Evolutionary conservation across 2,888 invertebrate species (phyloP), one percentile per base, ranked within the genome.

Genomic region (Endotricha flammealis): DNA sequence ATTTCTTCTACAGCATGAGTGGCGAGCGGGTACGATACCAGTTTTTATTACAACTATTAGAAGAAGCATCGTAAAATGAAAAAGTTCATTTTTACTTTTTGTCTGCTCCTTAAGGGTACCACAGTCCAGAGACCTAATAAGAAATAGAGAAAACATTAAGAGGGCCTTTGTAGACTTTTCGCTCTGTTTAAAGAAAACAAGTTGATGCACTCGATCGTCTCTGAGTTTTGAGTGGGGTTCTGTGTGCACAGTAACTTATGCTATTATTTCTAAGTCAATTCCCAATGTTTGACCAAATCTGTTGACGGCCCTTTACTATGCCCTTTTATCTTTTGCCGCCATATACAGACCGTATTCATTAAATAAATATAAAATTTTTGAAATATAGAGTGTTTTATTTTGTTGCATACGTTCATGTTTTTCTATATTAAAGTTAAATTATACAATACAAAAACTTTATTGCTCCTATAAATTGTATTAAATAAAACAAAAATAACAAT

Each of bases 221-320:
- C 63, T 65, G 61, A 65, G 64, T 51, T 58, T 81, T 65, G 75
- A 82, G 81, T 75, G 65, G 72, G 77, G 78, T 71, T 58, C 42
- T 64, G 61, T 82, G 74, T 81, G 68, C 77, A 59, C 57, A 81
- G 74, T 77, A 78, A 76, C 80, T 81, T 72, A 79, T 78, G 74
- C 78, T 83, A 81, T 85, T 83, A 83, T 83, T 81, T 83, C 80
- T 78, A 79, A 79, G 78, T 74, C 78, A 75, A 77, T 67, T 62
- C 64, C 64, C 67, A 64, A 68, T 82, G 72, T 83, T 85, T 85
- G 75, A 75, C 69, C 70, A 81, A 80, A 79, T 79, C 76, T 79
- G 64, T 80, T 69, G 70, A 72, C 68, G 70, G 73, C 68, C 64
- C 62, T 58, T 68, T 57, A 61, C 41, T 46, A 46, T 33, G 38